Conservation (phyloP, 2,113 vertebrate genomes). For the Struthio camelus region DNA sequence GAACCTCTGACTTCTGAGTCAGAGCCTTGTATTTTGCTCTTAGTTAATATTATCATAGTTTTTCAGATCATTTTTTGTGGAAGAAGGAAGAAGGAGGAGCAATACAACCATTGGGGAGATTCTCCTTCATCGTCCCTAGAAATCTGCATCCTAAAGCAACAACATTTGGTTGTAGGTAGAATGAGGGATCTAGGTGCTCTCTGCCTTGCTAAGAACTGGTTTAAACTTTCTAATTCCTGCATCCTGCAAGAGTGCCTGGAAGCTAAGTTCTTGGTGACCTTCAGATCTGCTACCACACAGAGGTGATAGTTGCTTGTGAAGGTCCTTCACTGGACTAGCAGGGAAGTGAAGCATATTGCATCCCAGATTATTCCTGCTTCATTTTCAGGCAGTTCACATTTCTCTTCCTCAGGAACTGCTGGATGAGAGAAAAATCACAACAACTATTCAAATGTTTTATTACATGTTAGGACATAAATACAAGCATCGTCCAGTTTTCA, state of each 20-base stretch:
- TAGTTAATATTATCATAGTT: background rate
- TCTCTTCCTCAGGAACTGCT: constrained; percentile 69
- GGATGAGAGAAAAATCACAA: background rate
- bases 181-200: background rate
- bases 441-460: background rate
- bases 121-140: background rate
- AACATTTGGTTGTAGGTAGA: background rate
- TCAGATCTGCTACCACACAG: constrained; percentile 78
- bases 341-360: constrained; percentile 76
- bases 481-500: background rate
- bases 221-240: background rate
- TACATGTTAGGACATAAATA: background rate
- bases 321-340: constrained; percentile 75
- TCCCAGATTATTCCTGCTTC: constrained; percentile 83
- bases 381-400: constrained; percentile 76
- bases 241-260: constrained; percentile 63
- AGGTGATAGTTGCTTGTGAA: constrained; percentile 84
- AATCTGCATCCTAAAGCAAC: background rate
- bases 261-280: constrained; percentile 76
- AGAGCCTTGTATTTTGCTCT: background rate
- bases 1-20: background rate
- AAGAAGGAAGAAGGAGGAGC: too few relatives aligned
- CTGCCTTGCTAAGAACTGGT: background rate
- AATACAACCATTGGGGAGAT: too few relatives aligned
- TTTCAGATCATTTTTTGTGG: too few relatives aligned